Base-by-base conservation (phyloP, 2,113 vertebrate genomes). In the Myotis lucifugus region DNA sequence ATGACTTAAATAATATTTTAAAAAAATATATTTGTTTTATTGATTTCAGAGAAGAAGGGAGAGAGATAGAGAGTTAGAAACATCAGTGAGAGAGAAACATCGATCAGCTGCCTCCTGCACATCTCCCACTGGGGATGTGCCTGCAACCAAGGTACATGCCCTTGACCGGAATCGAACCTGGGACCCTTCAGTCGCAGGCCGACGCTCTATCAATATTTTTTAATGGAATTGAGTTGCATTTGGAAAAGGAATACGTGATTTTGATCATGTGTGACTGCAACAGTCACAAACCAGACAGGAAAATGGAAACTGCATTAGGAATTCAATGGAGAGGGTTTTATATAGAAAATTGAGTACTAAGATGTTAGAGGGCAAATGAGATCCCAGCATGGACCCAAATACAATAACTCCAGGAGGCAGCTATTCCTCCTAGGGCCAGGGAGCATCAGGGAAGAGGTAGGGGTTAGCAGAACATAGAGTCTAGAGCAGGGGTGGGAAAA, bases 361-460 rank as follows among this genome's bases (percentile, higher is more conserved):
- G 5, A 0, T 87, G 10, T 67, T 46, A 15, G 3, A 73, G 21
- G 7, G 12, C 13, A 85, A 91, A 34, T 7, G 11, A 50, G 8
- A 64, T 86, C 4, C 13, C 8, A 8, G 14, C 0, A 8, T 14
- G 42, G 10, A 48, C 8, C 11, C 5, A 72, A 34, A 91, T 34
- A 48, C 19, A 50, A 18, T 32, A 52, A 12, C 4, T 56, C 4
- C 14, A 50, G 46, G 25, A 76, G 42, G 48, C 7, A 66, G 27
- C 17, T 13, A 34, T 1, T 8, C 4, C 11, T 91, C 32, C 27
- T 12, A 37, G 25, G 9, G 19, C 3, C 21, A 74, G 27, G 29
- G 4, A 66, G 40, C 4, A 77, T 10, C 1, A 18, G 19, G 1
- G 2, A 17, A 25, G 3, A 17, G 18, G 0, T 37, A 1, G 10